Percentiles rank a stretch among this genome's conserved stretches.
These are phyloP conservation scores for Panagrolaimus sp. DNA, from an alignment of 1,140 invertebrate genomes.

Conservation along the genomic window DNA sequence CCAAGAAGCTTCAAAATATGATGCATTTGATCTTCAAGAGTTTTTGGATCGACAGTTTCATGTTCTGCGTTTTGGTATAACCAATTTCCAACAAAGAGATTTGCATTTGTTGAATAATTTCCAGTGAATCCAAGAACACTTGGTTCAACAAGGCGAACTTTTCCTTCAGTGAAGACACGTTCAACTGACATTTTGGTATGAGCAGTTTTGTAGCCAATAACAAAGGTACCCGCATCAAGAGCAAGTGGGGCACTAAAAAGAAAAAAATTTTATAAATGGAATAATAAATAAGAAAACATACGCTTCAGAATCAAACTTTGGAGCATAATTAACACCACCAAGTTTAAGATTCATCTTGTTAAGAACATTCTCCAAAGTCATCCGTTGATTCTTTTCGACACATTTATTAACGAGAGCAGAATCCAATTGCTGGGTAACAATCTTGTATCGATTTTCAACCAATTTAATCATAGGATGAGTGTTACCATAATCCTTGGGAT, in stretches of 20 bases:
- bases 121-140: neutral
- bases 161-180: neutral
- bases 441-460: neutral
- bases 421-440: neutral
- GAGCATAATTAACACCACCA: constrained; percentile 3
- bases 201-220: neutral
- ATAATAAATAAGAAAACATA: neutral
- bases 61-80: neutral
- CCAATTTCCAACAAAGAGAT: neutral
- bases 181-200: neutral
- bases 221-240: neutral
- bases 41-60: neutral
- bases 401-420: neutral
- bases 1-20: neutral
- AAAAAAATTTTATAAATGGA: neutral
- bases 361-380: neutral
- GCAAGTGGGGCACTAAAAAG: neutral
- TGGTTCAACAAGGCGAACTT: neutral
- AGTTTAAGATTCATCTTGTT: constrained; percentile 7
- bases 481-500: neutral
- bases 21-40: neutral
- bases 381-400: neutral
- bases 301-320: neutral
- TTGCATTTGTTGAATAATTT: neutral
- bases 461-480: constrained; percentile 7